Evolutionary conservation across 2,888 invertebrate species (phyloP), one percentile per base, ranked within the genome.

Genomic region (Acronicta leporina): DNA sequence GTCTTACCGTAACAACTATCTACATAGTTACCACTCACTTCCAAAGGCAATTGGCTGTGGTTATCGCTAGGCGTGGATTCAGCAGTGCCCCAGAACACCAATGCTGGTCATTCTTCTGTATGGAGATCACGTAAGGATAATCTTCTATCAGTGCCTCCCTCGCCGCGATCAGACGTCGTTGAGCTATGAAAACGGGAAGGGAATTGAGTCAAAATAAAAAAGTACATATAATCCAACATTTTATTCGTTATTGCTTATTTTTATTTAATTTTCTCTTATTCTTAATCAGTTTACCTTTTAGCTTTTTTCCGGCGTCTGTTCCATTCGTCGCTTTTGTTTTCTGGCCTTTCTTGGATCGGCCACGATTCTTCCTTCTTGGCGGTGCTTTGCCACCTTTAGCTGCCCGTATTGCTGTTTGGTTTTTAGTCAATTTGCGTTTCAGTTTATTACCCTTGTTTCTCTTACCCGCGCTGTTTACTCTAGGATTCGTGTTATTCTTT

Each of bases 31-130:
- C 30, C 55, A 90, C 92, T 91, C 77, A 94, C 94, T 90, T 94
- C 94, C 94, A 94, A 70, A 94, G 73, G 71, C 94, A 94, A 75
- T 93, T 94, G 1, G 94, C 94, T 1, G 94, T 92, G 20, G 93
- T 91, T 65, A 94, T 88, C 41, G 90, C 86, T 1, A 94, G 61
- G 6, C 87, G 84, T 6, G 80, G 91, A 59, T 92, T 93, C 16
- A 94, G 82, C 30, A 94, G 54, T 5, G 94, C 92, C 1, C 94
- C 94, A 0, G 90, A 75, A 66, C 94, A 94, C 94, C 94, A 94
- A 62, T 94, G 94, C 66, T 87, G 79, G 0, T 66, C 62, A 5
- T 83, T 69, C 67, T 92, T 93, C 73, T 92, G 92, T 35, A 94
- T 91, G 5, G 94, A 92, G 14, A 93, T 86, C 67, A 87, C 85